Evolutionary conservation across 2,888 invertebrate species (phyloP).

Genomic region (Drosophila cognata): DNA sequence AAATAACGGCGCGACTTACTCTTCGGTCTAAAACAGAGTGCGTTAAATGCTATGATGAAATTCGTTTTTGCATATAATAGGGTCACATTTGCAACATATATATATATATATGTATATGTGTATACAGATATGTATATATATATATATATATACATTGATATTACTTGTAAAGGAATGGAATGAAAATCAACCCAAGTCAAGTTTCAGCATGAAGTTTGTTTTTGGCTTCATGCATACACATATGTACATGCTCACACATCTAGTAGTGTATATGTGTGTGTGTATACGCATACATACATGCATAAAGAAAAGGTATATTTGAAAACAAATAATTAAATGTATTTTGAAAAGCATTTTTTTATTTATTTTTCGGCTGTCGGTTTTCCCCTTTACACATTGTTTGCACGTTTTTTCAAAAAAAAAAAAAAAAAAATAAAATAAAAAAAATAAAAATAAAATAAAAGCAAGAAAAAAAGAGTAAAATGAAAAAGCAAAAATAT

Average conservation of each 20-base stretch:
- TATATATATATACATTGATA: background rate
- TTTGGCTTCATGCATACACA: constrained; percentile 37
- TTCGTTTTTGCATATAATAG: no score
- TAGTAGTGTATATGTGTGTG: constrained; percentile 6
- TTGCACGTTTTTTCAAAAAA: constrained; percentile 85
- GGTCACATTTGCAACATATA: background rate
- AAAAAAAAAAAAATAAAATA: constrained; percentile 47
- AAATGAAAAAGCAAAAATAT: constrained; percentile 45
- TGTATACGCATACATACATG: constrained; percentile 15
- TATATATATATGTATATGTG: background rate
- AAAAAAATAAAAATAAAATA: constrained; percentile 44
- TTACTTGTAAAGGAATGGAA: constrained; percentile 9
- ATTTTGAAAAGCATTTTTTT: constrained; percentile 70
- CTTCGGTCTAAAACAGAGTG: no score
- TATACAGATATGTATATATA: background rate
- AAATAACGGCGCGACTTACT: no score
- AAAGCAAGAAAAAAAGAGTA: constrained; percentile 49
- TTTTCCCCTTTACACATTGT: constrained; percentile 86
- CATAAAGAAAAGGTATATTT: constrained; percentile 35
- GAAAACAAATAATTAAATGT: constrained; percentile 69
- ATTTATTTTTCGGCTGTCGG: constrained; percentile 85
- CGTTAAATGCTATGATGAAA: no score
- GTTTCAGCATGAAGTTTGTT: constrained; percentile 44
- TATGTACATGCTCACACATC: constrained; percentile 15
- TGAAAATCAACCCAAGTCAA: background rate